phyloP scores from a whole-genome alignment of 2,797 vertebrate species.

The Dermochelys coriacea region DNA sequence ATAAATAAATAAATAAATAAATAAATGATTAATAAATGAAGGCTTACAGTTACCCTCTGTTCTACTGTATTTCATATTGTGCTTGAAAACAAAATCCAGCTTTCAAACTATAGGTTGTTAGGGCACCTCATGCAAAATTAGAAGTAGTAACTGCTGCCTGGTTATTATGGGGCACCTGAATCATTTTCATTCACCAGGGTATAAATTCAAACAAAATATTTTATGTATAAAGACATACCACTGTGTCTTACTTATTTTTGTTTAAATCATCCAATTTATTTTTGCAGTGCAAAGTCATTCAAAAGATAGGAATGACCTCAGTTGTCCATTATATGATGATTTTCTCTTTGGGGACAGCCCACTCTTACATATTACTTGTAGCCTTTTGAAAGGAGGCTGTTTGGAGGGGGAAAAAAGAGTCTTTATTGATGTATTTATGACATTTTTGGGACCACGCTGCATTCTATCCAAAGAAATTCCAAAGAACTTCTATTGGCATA shows the following conservation, averaged over 20 bases:
- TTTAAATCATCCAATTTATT: conserved; percentile 34
- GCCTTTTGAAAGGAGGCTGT: conserved; percentile 38
- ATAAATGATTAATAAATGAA: not conserved
- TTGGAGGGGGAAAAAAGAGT: not conserved
- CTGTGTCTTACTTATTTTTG: conserved; percentile 32
- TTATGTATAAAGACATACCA: not conserved
- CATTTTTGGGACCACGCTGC: conserved; percentile 1
- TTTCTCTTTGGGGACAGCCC: conserved; percentile 41
- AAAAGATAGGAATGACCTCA: conserved; percentile 55
- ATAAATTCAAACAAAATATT: not conserved
- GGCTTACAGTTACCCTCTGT: not conserved
- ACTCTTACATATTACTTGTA: conserved; percentile 60
- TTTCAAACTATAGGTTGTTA: not conserved
- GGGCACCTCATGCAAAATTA: not conserved
- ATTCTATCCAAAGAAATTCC: not conserved
- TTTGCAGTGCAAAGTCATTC: conserved; percentile 52
- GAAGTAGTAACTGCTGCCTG: not conserved
- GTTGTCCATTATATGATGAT: conserved; percentile 43
- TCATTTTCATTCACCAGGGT: not conserved
- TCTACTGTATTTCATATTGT: accelerated
- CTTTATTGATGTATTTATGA: not conserved
- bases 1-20: too few relatives aligned
- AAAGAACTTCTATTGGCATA: not conserved
- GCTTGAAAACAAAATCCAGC: accelerated
- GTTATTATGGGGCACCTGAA: not conserved